Conservation (phyloP, 92 coral and sea anemone genomes). For the Parazoanthus atlanticus region DNA sequence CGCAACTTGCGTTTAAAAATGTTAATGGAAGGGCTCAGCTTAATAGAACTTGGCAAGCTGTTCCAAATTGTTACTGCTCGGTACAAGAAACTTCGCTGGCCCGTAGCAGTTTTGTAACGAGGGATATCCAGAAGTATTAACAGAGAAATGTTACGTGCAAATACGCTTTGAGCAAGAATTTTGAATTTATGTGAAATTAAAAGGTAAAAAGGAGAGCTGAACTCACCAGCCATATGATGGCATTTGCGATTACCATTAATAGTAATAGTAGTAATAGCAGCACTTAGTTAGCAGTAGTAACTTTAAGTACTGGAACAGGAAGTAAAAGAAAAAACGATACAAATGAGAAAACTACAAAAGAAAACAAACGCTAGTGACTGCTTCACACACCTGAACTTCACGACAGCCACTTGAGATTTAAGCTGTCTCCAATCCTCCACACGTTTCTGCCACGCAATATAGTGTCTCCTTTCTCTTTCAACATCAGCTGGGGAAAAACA, state of each 20-base stretch:
- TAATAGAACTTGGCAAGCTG: no score
- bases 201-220: background rate
- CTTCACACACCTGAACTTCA: conserved; percentile 69
- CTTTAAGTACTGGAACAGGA: background rate
- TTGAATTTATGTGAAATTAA: background rate
- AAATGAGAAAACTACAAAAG: background rate
- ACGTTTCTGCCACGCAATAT: conserved; percentile 80
- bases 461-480: conserved; percentile 84
- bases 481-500: conserved; percentile 69
- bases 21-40: no score
- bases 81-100: no score
- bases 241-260: no score
- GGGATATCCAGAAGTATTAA: no score
- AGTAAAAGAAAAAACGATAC: no score
- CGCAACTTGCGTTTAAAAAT: no score
- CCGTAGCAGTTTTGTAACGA: no score
- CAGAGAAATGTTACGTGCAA: no score
- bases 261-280: background rate
- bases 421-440: conserved; percentile 94
- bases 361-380: background rate
- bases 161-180: no score
- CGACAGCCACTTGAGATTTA: conserved; percentile 69
- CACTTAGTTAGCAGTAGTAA: background rate
- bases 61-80: no score
- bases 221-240: no score